A percentile compares a stretch with the other conserved stretches of the same genome.
Conservation (phyloP, 2,888 invertebrate genomes). For the Tetramorium bicarinatum region DNA sequence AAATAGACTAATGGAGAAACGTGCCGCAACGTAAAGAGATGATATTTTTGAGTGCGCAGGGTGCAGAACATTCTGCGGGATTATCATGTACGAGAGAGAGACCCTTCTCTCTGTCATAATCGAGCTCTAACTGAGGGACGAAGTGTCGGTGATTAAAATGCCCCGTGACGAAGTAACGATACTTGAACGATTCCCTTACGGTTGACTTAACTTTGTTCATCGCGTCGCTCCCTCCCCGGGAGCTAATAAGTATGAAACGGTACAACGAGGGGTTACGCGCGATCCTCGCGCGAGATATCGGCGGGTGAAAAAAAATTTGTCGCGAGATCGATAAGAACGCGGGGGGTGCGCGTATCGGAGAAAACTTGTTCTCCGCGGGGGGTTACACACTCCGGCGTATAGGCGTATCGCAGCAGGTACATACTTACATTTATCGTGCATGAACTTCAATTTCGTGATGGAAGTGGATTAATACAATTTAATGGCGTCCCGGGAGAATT, state of each 20-base stretch:
- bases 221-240: background rate
- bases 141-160: slow-evolving; percentile 32
- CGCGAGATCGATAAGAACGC: slow-evolving; percentile 37
- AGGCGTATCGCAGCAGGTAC: slow-evolving; percentile 27
- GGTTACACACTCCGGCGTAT: background rate
- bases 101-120: background rate
- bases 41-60: background rate
- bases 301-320: slow-evolving; percentile 32
- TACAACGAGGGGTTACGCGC: slow-evolving; percentile 15
- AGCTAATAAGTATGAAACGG: slow-evolving; percentile 30
- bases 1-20: background rate
- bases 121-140: background rate
- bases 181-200: slow-evolving; percentile 3
- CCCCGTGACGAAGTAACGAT: background rate
- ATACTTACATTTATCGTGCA: slow-evolving; percentile 45
- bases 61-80: background rate
- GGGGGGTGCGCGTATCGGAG: background rate
- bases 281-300: slow-evolving; percentile 39
- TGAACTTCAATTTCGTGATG: slow-evolving; percentile 73
- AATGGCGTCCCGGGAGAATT: slow-evolving; percentile 68
- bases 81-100: background rate
- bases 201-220: slow-evolving; percentile 21
- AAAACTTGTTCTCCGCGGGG: slow-evolving; percentile 14
- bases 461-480: slow-evolving; percentile 76
- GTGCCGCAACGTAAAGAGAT: background rate